phyloP scores from a whole-genome alignment of 2,797 vertebrate species.

The Channa striata region DNA sequence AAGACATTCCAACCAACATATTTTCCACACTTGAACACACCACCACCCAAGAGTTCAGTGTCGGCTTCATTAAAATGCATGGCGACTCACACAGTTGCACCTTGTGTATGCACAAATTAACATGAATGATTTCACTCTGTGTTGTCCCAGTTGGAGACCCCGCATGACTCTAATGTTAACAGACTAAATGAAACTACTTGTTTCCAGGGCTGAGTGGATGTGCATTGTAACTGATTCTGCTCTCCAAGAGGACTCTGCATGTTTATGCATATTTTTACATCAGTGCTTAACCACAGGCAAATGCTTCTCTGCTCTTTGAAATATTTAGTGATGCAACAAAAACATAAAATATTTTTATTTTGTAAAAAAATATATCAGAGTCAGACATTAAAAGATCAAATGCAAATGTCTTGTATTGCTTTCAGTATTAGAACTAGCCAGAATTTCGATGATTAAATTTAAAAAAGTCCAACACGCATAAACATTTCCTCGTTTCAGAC shows the following conservation, averaged over 20 bases:
- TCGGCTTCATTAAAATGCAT: conserved; percentile 76
- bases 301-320: neutral
- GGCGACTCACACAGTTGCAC: conserved; percentile 63
- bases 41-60: conserved; percentile 58
- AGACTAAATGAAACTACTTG: conserved; percentile 56
- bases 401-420: neutral
- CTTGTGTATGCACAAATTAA: conserved; percentile 75
- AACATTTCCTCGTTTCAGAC: neutral
- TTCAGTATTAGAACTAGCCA: neutral
- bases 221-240: conserved; percentile 36
- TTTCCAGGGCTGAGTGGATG: conserved; percentile 24
- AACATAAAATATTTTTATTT: neutral
- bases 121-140: conserved; percentile 70
- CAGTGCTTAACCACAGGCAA: conserved; percentile 12
- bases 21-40: conserved; percentile 72
- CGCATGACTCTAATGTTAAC: conserved; percentile 71
- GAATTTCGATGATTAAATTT: conserved; percentile 7
- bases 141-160: conserved; percentile 73
- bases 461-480: neutral
- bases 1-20: conserved; percentile 55
- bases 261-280: conserved; percentile 18
- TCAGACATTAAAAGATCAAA: neutral
- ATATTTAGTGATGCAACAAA: conserved; percentile 6
- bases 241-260: conserved; percentile 7
- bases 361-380: neutral